Evolutionary conservation across 1,140 invertebrate genomes (phyloP).

Genomic region (Pogonognathellus flavescens): DNA sequence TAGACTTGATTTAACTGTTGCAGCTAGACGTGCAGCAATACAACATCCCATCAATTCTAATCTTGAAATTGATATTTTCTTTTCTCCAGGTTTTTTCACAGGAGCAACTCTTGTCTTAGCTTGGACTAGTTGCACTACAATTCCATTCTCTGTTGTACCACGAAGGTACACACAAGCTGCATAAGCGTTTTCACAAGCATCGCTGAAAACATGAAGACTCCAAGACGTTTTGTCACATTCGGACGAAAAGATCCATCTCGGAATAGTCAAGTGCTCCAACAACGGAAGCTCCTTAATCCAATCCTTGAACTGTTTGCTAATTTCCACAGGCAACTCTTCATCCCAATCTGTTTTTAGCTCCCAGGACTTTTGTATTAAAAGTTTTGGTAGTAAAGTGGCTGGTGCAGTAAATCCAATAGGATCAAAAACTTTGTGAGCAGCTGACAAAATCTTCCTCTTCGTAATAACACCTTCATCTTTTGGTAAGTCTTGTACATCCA

Average conservation of each 20-base stretch:
- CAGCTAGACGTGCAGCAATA: conserved; percentile 67
- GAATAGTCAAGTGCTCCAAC: neutral
- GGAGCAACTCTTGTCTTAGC: neutral
- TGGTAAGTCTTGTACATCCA: neutral
- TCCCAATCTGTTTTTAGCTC: neutral
- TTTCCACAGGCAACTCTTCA: neutral
- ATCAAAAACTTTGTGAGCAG: neutral
- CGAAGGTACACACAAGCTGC: neutral
- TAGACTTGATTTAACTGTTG: neutral
- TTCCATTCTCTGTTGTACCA: neutral
- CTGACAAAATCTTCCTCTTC: neutral
- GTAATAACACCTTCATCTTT: neutral
- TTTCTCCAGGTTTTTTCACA: neutral
- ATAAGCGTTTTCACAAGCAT: neutral
- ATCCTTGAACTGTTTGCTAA: neutral
- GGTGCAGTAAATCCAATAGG: neutral
- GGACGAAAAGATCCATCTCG: neutral
- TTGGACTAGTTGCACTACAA: neutral
- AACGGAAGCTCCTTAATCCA: neutral
- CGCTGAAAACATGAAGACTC: neutral
- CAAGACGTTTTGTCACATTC: neutral
- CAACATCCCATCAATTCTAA: conserved; percentile 70
- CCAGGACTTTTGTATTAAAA: neutral
- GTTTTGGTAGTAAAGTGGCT: neutral
- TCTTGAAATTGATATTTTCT: conserved; percentile 67